These are phyloP conservation scores for Tenthredo amoena DNA, from an alignment of 2,888 invertebrate species.

Conservation along the genomic window DNA sequence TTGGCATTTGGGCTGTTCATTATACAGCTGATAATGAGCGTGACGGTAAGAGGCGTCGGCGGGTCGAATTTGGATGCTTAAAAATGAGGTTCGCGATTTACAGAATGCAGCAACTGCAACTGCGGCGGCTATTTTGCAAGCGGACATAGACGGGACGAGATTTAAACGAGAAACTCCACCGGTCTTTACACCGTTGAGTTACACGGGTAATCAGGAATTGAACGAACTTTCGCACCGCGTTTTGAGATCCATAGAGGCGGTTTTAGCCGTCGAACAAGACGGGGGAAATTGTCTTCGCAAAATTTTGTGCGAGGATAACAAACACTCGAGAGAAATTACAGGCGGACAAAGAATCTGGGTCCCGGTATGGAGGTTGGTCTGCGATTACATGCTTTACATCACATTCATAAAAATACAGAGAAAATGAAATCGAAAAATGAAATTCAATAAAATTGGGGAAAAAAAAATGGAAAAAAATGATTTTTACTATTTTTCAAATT, in stretches of 20 bases:
- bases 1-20: conserved; percentile 90
- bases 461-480: conserved; percentile 18
- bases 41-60: conserved; percentile 79
- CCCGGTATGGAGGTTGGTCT: conserved; percentile 87
- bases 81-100: not conserved
- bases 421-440: not conserved
- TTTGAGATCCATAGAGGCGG: conserved; percentile 81
- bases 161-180: conserved; percentile 63
- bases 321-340: conserved; percentile 80
- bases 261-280: conserved; percentile 79
- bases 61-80: no score
- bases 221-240: conserved; percentile 81
- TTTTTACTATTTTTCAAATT: not conserved
- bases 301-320: conserved; percentile 85
- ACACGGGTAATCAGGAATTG: conserved; percentile 75
- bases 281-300: conserved; percentile 82
- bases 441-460: conserved; percentile 30
- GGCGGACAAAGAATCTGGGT: conserved; percentile 84
- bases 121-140: conserved; percentile 56
- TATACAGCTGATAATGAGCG: conserved; percentile 89
- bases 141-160: conserved; percentile 61
- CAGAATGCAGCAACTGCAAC: conserved; percentile 63
- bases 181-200: conserved; percentile 62
- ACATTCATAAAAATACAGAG: not conserved
- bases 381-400: no score